Evolutionary conservation across 1,140 invertebrate species (phyloP).

Genomic region (Maniola jurtina): DNA sequence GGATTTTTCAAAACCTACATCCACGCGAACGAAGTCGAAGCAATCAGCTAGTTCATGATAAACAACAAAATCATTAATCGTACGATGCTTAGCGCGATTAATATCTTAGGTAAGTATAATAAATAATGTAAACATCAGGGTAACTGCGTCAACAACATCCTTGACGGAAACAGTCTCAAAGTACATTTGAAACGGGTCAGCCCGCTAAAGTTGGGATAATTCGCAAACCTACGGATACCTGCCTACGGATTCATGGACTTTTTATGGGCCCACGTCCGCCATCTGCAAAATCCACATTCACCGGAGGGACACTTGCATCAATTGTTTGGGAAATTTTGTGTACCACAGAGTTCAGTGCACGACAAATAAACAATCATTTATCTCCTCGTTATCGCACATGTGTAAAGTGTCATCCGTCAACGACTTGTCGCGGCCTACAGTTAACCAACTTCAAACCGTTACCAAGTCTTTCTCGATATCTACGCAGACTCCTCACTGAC

Average conservation of each 20-base stretch:
- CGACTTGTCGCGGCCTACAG: conserved; percentile 27
- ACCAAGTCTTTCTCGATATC: conserved; percentile 17
- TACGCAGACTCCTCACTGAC: conserved; percentile 4
- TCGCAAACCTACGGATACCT: neutral
- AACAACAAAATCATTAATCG: too few species aligned
- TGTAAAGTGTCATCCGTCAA: conserved; percentile 46
- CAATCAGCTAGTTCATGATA: too few species aligned
- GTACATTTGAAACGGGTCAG: neutral
- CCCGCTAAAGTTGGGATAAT: neutral
- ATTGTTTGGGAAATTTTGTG: conserved; percentile 35
- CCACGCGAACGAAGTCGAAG: too few species aligned
- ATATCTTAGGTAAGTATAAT: too few species aligned
- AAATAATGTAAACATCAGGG: too few species aligned
- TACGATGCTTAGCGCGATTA: too few species aligned
- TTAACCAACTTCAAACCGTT: conserved; percentile 30
- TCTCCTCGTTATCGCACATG: conserved; percentile 36
- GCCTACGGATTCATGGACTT: conserved; percentile 15
- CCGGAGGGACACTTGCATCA: conserved; percentile 40
- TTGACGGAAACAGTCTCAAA: neutral
- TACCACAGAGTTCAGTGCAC: conserved; percentile 38
- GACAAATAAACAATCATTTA: conserved; percentile 43
- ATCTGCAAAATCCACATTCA: conserved; percentile 39
- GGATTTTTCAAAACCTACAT: too few species aligned
- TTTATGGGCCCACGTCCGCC: conserved; percentile 34
- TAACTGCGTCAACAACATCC: neutral